Evolutionary conservation across 1,140 invertebrate genomes (phyloP).

Genomic region (Bacillus rossius): DNA sequence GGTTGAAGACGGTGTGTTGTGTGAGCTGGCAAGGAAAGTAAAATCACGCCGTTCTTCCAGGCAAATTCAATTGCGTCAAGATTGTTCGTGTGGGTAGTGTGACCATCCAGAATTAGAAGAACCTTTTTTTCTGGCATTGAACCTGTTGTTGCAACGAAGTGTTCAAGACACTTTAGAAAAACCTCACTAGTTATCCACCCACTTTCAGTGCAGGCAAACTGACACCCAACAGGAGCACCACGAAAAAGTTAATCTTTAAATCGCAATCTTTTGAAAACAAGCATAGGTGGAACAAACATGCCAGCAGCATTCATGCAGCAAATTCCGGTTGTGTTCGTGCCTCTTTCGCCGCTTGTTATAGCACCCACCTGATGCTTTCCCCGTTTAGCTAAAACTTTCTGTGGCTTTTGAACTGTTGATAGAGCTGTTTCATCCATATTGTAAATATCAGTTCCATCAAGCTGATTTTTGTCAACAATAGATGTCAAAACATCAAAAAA

Average conservation of each 20-base stretch:
- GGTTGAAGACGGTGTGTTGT: slow-evolving; percentile 38
- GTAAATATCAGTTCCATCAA: too few relatives aligned
- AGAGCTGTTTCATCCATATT: too few relatives aligned
- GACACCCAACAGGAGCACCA: slow-evolving; percentile 10
- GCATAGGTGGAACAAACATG: slow-evolving; percentile 30
- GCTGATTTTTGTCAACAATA: too few relatives aligned
- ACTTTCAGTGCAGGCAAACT: slow-evolving; percentile 1
- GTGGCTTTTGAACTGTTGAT: slow-evolving; percentile 40
- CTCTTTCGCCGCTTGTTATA: slow-evolving; percentile 41
- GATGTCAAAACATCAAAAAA: too few relatives aligned
- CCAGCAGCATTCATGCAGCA: slow-evolving; percentile 22
- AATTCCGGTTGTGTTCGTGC: slow-evolving; percentile 16
- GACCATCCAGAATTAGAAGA: slow-evolving; percentile 22
- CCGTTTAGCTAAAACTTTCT: slow-evolving; percentile 40
- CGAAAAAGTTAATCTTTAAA: slow-evolving; percentile 9
- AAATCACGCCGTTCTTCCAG: slow-evolving; percentile 30
- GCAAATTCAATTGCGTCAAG: slow-evolving; percentile 14
- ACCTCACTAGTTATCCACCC: slow-evolving; percentile 20
- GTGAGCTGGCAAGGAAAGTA: slow-evolving; percentile 36
- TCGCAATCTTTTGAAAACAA: slow-evolving; percentile 33
- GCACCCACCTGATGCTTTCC: slow-evolving; percentile 40
- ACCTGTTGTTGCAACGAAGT: slow-evolving; percentile 17
- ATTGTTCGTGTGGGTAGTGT: slow-evolving; percentile 20
- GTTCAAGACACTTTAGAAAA: slow-evolving; percentile 18
- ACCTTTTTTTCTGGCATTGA: slow-evolving; percentile 13